A percentile compares a stretch with the other conserved stretches of the same genome.
Conservation (phyloP, 2,797 vertebrate genomes). For the Triplophysa bombifrons region DNA sequence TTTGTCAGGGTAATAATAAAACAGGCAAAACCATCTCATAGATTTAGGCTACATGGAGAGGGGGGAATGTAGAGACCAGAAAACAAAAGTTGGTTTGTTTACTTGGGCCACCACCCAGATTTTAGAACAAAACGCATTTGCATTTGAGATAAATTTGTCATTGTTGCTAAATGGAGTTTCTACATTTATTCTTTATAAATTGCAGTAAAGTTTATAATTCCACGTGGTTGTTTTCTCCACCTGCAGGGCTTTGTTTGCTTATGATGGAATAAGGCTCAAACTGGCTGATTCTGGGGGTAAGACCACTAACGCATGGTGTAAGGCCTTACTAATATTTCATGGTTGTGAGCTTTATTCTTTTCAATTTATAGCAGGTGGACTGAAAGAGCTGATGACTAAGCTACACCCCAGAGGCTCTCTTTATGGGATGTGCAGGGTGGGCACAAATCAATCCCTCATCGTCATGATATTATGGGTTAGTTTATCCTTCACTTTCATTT, state of each 20-base stretch:
- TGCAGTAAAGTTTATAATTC: background rate
- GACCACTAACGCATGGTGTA: background rate
- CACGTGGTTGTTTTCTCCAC: slow-evolving; percentile 3
- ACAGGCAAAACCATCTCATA: background rate
- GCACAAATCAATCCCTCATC: slow-evolving; percentile 24
- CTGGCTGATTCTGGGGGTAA: slow-evolving; percentile 61
- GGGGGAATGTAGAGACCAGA: too few species aligned
- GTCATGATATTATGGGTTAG: slow-evolving; percentile 60
- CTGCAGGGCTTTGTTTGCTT: slow-evolving; percentile 59
- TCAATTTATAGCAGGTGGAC: slow-evolving; percentile 46
- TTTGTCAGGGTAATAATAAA: background rate
- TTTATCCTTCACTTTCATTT: background rate
- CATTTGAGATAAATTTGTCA: background rate
- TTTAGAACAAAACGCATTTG: background rate
- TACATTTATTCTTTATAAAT: background rate
- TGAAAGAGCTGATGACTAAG: slow-evolving; percentile 53
- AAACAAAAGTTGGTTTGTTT: too few species aligned
- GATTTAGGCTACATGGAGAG: background rate
- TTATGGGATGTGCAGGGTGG: slow-evolving; percentile 56
- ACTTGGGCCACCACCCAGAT: too few species aligned
- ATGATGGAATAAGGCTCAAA: slow-evolving; percentile 58
- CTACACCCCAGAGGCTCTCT: slow-evolving; percentile 47
- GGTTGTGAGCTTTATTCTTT: background rate
- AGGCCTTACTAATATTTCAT: background rate
- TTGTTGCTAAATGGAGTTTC: slow-evolving; percentile 8